Evolutionary conservation across 2,113 vertebrate species (phyloP).

Genomic region (Buteo buteo): DNA sequence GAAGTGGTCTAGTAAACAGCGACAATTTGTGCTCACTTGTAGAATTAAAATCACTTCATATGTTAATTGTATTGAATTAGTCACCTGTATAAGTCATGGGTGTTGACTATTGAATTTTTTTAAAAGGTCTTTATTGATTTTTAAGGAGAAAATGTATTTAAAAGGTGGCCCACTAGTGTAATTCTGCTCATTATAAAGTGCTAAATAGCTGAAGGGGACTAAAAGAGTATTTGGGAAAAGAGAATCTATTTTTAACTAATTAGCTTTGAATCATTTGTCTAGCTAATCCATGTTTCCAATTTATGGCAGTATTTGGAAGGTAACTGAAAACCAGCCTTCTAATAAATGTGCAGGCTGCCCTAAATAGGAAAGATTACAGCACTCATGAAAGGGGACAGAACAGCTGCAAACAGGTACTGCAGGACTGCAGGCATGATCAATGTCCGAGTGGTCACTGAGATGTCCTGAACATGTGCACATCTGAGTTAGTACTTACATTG

Average conservation of each 20-base stretch:
- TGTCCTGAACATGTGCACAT: too few species aligned
- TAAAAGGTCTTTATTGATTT: conserved; percentile 68
- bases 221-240: conserved; percentile 49
- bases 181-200: conserved; percentile 61
- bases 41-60: conserved; percentile 63
- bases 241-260: conserved; percentile 69
- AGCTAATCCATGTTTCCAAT: conserved; percentile 42
- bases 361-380: neutral
- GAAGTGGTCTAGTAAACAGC: conserved; percentile 8
- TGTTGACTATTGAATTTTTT: conserved; percentile 60
- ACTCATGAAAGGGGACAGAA: neutral
- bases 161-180: conserved; percentile 28
- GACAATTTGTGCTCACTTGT: conserved; percentile 43
- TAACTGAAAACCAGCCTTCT: conserved; percentile 51
- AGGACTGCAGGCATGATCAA: fast-evolving
- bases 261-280: conserved; percentile 54
- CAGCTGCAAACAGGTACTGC: neutral
- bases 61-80: conserved; percentile 43
- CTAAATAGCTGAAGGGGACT: conserved; percentile 63
- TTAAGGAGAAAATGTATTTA: conserved; percentile 56
- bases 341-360: neutral
- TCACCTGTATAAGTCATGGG: conserved; percentile 60
- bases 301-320: neutral
- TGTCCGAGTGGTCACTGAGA: fast-evolving
- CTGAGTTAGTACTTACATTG: neutral